A percentile compares a stretch with the other conserved stretches of the same genome.
phyloP scores from a whole-genome alignment of 2,888 invertebrate species.

The Harpagoxenus sublaevis region DNA sequence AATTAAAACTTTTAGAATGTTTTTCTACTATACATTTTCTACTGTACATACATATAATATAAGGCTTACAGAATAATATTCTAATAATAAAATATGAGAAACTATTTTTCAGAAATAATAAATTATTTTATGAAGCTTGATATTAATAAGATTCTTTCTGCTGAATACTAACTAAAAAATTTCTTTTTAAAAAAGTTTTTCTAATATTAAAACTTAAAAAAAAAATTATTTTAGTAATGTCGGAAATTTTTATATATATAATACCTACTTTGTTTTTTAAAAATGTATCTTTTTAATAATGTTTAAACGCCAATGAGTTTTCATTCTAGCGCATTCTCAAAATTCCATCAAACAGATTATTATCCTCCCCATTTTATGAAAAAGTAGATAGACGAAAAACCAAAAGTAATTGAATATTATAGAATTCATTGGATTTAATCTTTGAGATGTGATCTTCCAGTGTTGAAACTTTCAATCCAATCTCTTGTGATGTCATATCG shows the following conservation, averaged over 20 bases:
- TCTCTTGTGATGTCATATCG: slow-evolving; percentile 49
- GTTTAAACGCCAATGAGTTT: neutral
- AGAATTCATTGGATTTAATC: slow-evolving; percentile 14
- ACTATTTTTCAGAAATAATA: neutral
- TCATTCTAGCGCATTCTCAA: neutral
- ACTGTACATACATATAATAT: neutral
- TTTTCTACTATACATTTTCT: neutral
- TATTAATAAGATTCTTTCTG: neutral
- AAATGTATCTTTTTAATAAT: neutral
- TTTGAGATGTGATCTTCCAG: neutral
- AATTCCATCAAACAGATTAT: neutral
- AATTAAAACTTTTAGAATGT: neutral
- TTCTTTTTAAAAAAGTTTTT: neutral
- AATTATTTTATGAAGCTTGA: neutral
- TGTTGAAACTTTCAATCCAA: slow-evolving; percentile 45
- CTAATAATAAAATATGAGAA: neutral
- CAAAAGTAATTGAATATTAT: slow-evolving; percentile 4
- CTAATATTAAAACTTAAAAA: neutral
- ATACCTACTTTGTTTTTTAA: neutral
- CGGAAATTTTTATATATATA: neutral
- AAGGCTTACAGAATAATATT: neutral
- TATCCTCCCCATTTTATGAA: neutral
- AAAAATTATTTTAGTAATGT: slow-evolving; percentile 9
- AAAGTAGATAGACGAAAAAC: neutral
- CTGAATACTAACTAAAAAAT: neutral